These are phyloP conservation scores for Camponotus fellah DNA, from an alignment of 2,888 invertebrate species.

Conservation along the genomic window DNA sequence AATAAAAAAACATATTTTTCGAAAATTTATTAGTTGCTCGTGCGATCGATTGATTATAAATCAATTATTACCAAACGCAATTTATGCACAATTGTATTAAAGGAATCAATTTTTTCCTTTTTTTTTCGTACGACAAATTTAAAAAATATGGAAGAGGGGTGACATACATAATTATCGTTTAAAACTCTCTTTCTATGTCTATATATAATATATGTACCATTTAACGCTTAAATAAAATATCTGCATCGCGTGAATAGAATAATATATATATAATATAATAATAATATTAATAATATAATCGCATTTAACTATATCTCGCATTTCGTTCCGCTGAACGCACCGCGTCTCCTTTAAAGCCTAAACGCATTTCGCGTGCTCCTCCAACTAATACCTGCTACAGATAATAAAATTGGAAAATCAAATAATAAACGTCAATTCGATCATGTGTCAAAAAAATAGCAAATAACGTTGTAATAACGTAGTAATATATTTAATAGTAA, in stretches of 20 bases:
- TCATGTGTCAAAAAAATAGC: slow-evolving; percentile 70
- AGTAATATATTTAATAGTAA: slow-evolving; percentile 66
- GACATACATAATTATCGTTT: slow-evolving; percentile 29
- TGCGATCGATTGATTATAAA: not conserved
- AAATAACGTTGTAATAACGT: slow-evolving; percentile 56
- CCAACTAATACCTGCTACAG: slow-evolving; percentile 82
- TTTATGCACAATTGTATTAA: slow-evolving; percentile 11
- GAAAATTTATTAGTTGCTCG: slow-evolving; percentile 11
- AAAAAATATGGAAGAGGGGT: slow-evolving; percentile 32
- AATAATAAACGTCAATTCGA: slow-evolving; percentile 79
- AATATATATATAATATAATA: slow-evolving; percentile 58
- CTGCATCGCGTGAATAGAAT: slow-evolving; percentile 78
- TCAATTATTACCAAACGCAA: slow-evolving; percentile 6
- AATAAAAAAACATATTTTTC: slow-evolving; percentile 14
- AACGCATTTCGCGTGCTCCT: slow-evolving; percentile 75
- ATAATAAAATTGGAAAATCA: slow-evolving; percentile 81
- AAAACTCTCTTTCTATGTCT: slow-evolving; percentile 46
- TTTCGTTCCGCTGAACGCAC: slow-evolving; percentile 56
- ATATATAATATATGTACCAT: slow-evolving; percentile 64
- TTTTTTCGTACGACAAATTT: slow-evolving; percentile 4
- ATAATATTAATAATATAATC: slow-evolving; percentile 64
- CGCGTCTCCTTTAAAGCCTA: slow-evolving; percentile 75
- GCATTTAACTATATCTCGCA: slow-evolving; percentile 61
- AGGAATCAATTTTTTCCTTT: slow-evolving; percentile 8
- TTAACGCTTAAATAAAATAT: slow-evolving; percentile 77